Evolutionary conservation across 2,113 vertebrate genomes (phyloP).

Genomic region (Emydocephalus ijimae): DNA sequence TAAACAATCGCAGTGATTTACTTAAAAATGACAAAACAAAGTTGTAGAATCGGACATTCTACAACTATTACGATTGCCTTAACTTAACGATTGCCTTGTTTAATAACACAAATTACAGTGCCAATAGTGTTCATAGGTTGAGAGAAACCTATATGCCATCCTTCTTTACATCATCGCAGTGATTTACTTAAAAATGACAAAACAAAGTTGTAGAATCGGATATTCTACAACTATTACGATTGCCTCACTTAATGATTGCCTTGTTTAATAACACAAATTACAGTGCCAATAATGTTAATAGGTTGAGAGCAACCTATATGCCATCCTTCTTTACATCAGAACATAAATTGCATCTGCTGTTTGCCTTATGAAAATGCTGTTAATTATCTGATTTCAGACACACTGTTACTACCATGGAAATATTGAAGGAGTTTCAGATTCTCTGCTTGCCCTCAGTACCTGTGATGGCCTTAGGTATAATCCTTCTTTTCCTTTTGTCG

Average conservation of each 20-base stretch:
- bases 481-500: neutral
- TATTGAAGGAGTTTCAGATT: constrained; percentile 60
- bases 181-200: too few relatives aligned
- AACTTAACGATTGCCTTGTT: neutral
- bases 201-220: too few relatives aligned
- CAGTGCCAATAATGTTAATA: neutral
- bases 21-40: neutral
- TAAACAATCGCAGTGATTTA: neutral
- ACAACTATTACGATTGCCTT: too few relatives aligned
- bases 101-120: neutral
- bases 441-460: constrained; percentile 59
- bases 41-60: neutral
- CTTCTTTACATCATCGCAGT: neutral
- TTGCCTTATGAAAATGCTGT: constrained; percentile 11
- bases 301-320: neutral
- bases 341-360: neutral
- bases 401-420: constrained; percentile 67
- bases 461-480: constrained; percentile 69
- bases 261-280: neutral
- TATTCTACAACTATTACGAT: too few relatives aligned
- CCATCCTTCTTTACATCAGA: neutral
- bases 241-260: neutral
- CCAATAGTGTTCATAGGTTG: neutral
- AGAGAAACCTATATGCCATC: neutral
- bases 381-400: constrained; percentile 57